Percentiles rank a stretch among this genome's conserved stretches.
phyloP scores from a whole-genome alignment of 2,888 invertebrate genomes.

The Hydraecia micacea region DNA sequence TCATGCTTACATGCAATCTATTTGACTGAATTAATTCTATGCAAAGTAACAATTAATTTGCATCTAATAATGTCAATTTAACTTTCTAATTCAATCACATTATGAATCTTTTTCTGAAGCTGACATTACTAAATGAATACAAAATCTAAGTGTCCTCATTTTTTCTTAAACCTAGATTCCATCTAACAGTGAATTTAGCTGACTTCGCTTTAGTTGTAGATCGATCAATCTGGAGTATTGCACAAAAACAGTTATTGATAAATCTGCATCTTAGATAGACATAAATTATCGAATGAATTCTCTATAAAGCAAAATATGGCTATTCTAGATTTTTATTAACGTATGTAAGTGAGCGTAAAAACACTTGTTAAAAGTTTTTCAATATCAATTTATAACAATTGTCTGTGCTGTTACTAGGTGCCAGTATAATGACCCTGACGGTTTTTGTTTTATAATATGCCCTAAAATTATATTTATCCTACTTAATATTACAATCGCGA shows the following conservation, averaged over 20 bases:
- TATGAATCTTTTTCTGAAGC: not conserved
- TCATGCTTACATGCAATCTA: not conserved
- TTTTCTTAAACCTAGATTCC: slow-evolving; percentile 2
- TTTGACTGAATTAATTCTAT: not conserved
- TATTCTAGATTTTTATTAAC: not conserved
- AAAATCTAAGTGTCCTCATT: not conserved
- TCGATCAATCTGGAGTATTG: slow-evolving; percentile 2
- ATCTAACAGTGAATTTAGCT: not conserved
- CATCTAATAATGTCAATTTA: not conserved
- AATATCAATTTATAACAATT: not conserved
- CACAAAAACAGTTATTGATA: not conserved
- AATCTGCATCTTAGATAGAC: not conserved
- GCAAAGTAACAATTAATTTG: not conserved
- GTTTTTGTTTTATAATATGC: not conserved
- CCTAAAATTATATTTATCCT: not conserved
- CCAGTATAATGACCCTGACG: not conserved
- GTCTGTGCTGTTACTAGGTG: not conserved
- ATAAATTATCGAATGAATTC: not conserved
- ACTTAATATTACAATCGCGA: too few species aligned
- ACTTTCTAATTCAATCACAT: slow-evolving; percentile 11
- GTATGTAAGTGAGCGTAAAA: not conserved
- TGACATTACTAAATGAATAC: not conserved
- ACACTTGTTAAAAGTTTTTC: not conserved
- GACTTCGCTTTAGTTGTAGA: not conserved
- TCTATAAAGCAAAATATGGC: not conserved